These are phyloP conservation scores for Denticeps clupeoides DNA, from an alignment of 2,797 vertebrate species.

Conservation along the genomic window DNA sequence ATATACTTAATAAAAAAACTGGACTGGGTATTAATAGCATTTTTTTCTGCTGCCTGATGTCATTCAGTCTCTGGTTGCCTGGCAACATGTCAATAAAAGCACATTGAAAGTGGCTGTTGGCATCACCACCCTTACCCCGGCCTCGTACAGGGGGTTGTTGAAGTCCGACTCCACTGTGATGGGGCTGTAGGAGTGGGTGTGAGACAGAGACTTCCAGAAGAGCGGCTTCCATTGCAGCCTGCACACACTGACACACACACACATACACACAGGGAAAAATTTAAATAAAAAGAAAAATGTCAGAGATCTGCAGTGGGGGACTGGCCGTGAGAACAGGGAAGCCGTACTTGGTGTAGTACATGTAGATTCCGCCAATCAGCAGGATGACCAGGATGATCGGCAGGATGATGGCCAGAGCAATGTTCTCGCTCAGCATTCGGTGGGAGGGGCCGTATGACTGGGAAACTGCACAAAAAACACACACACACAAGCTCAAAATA, in stretches of 20 bases:
- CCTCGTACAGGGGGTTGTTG: conserved; percentile 91
- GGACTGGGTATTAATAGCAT: no score
- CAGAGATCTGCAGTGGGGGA: no score
- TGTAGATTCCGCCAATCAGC: conserved; percentile 84
- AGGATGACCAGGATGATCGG: conserved; percentile 82
- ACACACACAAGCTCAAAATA: neutral
- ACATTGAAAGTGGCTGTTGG: no score
- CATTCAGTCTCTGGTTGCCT: no score
- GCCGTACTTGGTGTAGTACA: conserved; percentile 86
- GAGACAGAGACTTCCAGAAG: conserved; percentile 81
- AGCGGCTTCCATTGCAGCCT: conserved; percentile 85
- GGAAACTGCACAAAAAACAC: conserved; percentile 53
- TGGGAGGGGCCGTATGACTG: conserved; percentile 79
- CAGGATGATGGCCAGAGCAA: conserved; percentile 81
- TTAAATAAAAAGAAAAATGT: no score
- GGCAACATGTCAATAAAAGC: no score
- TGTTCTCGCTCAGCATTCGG: conserved; percentile 82
- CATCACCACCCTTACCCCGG: conserved; percentile 80
- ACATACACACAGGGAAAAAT: neutral
- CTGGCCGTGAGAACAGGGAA: neutral
- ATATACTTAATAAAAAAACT: no score
- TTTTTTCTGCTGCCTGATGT: no score
- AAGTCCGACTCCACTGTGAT: conserved; percentile 88
- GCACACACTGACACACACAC: conserved; percentile 45
- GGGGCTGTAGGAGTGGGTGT: conserved; percentile 86